Conservation (phyloP, 2,113 vertebrate genomes). For the Alouatta palliata region DNA sequence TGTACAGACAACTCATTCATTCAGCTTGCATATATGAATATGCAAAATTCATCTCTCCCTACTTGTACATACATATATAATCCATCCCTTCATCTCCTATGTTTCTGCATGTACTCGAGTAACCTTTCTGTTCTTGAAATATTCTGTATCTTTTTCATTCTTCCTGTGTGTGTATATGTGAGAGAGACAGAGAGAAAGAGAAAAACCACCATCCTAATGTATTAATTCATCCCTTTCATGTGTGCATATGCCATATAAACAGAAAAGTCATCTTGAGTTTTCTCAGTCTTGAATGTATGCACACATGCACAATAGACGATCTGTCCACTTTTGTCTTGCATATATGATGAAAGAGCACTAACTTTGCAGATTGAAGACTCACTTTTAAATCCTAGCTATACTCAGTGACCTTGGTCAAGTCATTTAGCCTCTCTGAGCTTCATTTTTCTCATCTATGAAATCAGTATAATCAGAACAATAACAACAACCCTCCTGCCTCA, state of each 20-base stretch:
- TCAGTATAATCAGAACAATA: not conserved
- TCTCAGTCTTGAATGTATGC: slow-evolving; percentile 28
- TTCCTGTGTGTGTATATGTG: not conserved
- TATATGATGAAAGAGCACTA: not conserved
- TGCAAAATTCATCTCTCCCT: not conserved
- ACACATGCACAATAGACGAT: slow-evolving; percentile 18
- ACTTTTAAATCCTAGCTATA: slow-evolving; percentile 35
- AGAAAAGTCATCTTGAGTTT: slow-evolving; percentile 61
- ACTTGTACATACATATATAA: not conserved
- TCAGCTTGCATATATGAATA: slow-evolving; percentile 29
- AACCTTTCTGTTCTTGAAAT: slow-evolving; percentile 43
- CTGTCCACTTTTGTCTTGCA: slow-evolving; percentile 14
- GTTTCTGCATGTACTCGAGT: slow-evolving; percentile 35
- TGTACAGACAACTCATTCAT: slow-evolving; percentile 33
- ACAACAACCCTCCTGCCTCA: not conserved
- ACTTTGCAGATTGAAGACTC: slow-evolving; percentile 30
- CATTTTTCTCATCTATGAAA: slow-evolving; percentile 47
- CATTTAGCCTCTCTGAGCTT: slow-evolving; percentile 32
- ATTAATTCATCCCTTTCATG: not conserved
- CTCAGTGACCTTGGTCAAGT: slow-evolving; percentile 45
- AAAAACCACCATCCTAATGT: not conserved
- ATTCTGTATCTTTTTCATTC: not conserved
- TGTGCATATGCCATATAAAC: slow-evolving; percentile 1
- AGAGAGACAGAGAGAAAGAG: not conserved
- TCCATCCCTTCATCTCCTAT: slow-evolving; percentile 27